These are phyloP conservation scores for Limenitis camilla DNA, from an alignment of 2,888 invertebrate genomes.

Conservation along the genomic window DNA sequence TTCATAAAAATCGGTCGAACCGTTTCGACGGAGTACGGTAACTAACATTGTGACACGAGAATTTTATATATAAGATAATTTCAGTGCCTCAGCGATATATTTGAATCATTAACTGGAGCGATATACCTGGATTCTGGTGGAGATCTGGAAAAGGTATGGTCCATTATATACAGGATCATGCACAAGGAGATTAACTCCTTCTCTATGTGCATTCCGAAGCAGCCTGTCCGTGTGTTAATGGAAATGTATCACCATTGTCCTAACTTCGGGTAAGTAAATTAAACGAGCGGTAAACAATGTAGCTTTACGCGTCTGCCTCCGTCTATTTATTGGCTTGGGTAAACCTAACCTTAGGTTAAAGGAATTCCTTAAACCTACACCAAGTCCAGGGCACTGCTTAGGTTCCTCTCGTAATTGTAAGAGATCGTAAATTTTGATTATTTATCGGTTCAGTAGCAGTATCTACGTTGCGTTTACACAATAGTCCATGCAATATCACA, in stretches of 20 bases:
- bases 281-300: neutral
- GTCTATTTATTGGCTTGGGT: too few species aligned
- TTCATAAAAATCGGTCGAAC: too few species aligned
- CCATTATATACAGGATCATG: constrained; percentile 88
- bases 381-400: too few species aligned
- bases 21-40: too few species aligned
- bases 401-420: too few species aligned
- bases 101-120: constrained; percentile 94
- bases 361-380: too few species aligned
- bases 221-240: constrained; percentile 88
- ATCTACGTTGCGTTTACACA: too few species aligned
- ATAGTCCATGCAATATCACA: too few species aligned
- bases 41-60: too few species aligned
- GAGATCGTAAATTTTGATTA: too few species aligned
- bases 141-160: constrained; percentile 83
- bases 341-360: too few species aligned
- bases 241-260: constrained; percentile 88
- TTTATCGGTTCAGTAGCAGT: too few species aligned
- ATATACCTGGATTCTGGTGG: constrained; percentile 90
- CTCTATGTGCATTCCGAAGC: constrained; percentile 87
- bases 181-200: constrained; percentile 89
- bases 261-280: constrained; percentile 77
- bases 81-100: constrained; percentile 92
- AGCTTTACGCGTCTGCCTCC: constrained; percentile 16
- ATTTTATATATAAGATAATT: neutral